These are phyloP conservation scores for Drosophila phalerata DNA, from an alignment of 2,888 invertebrate species.

Conservation along the genomic window DNA sequence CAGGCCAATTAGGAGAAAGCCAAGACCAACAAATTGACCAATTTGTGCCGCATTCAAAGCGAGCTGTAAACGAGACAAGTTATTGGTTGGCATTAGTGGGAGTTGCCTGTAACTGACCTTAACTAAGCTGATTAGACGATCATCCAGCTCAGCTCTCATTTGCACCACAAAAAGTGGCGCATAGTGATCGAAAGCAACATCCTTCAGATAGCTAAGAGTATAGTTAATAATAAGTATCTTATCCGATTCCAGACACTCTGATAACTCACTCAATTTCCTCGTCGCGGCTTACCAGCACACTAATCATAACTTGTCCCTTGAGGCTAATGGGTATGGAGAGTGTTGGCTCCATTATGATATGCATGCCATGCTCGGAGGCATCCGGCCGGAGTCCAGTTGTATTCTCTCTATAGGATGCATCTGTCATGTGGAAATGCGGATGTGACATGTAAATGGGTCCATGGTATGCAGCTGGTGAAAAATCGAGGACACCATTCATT, in stretches of 20 bases:
- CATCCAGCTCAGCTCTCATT: constrained; percentile 57
- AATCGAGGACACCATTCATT: constrained; percentile 88
- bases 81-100: neutral
- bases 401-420: constrained; percentile 88
- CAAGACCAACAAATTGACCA: constrained; percentile 74
- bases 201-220: constrained; percentile 53
- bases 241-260: neutral
- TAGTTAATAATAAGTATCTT: neutral
- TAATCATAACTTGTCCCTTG: constrained; percentile 91
- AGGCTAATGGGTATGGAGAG: constrained; percentile 91
- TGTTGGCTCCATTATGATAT: constrained; percentile 90
- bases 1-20: constrained; percentile 60
- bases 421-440: constrained; percentile 92
- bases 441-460: constrained; percentile 92
- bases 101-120: constrained; percentile 58
- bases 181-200: constrained; percentile 76
- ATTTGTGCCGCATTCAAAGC: constrained; percentile 59
- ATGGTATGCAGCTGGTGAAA: constrained; percentile 90
- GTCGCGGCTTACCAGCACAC: constrained; percentile 87
- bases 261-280: constrained; percentile 87
- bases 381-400: constrained; percentile 90
- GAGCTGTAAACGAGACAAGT: constrained; percentile 53
- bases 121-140: constrained; percentile 45
- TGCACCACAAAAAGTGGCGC: constrained; percentile 66
- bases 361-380: constrained; percentile 88